phyloP scores from a whole-genome alignment of 1,140 invertebrate genomes.

The Drosophila asahinai region DNA sequence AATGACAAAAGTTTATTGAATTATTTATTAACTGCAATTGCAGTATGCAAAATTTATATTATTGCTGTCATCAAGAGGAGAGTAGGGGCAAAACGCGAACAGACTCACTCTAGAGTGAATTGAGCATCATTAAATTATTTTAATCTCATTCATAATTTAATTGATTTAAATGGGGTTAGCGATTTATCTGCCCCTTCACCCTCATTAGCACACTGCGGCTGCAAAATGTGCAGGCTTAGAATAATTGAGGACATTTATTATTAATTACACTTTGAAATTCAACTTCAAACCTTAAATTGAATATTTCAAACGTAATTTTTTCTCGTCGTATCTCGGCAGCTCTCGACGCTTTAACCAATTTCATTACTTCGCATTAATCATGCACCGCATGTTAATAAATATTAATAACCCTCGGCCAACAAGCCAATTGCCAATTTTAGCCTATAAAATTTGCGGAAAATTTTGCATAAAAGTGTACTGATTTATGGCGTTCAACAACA shows the following conservation, averaged over 20 bases:
- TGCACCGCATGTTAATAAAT: conserved; percentile 79
- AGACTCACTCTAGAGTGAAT: conserved; percentile 2
- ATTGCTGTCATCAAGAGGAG: conserved; percentile 71
- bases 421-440: conserved; percentile 71
- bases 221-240: conserved; percentile 62
- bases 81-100: background rate
- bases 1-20: conserved; percentile 70
- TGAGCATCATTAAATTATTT: conserved; percentile 75
- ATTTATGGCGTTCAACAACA: conserved; percentile 56
- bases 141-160: conserved; percentile 83
- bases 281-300: conserved; percentile 68
- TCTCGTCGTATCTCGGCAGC: conserved; percentile 6
- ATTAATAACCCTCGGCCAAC: conserved; percentile 65
- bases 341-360: conserved; percentile 65
- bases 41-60: conserved; percentile 71
- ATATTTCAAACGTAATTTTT: conserved; percentile 24
- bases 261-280: conserved; percentile 67
- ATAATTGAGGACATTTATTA: conserved; percentile 78
- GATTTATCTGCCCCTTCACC: conserved; percentile 8
- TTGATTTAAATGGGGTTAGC: conserved; percentile 71
- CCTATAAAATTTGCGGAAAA: conserved; percentile 75
- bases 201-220: background rate
- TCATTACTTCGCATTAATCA: conserved; percentile 77
- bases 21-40: conserved; percentile 82
- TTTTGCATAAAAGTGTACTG: conserved; percentile 73